Evolutionary conservation across 92 coral and sea anemone species (phyloP), one percentile per base, ranked within the genome.

Genomic region (Zoanthus sansibaricus): DNA sequence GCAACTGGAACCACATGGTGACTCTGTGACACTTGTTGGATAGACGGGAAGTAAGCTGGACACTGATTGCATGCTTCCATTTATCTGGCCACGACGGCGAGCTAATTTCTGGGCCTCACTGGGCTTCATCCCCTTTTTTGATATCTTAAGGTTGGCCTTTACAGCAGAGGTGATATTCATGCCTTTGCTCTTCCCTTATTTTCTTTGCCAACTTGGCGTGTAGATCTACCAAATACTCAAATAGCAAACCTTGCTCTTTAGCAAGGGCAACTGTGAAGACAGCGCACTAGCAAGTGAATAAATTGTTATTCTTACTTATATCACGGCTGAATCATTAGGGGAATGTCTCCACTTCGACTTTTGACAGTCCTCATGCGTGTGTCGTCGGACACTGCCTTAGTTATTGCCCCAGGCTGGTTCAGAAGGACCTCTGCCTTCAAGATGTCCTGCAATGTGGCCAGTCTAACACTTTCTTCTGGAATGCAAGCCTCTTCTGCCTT

Each of bases 371-470:
- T 75, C 79, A 86, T 76, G 30, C 79, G 59, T 7, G 49, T 42
- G 49, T 89, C 90, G 46, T 89, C 52, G 30, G 90, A 86, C 11
- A 87, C 92, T 14, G 90, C 92, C 47, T 54, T 13, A 54, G n/a
- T 86, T 14, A 89, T 89, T 33, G 92, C 89, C 7, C 86, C 86
- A 20, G 86, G 86, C 51, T 67, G 82, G 75, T 89, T 86, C 56
- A 89, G 45, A 33, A 89, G 74, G 12, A 54, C 30, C 68, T 90
- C 92, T 4, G 92, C 92, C 59, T 90, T 90, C 20, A n/a, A 59
- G 51, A 86, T 77, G 12, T 69, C 78, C 59, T 90, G 71, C 42
- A 90, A 21, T 1, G 86, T 90, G n/a, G 78, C 25, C 12, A 55
- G 86, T 16, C 82, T 5, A 21, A 78, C 83, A 31, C 73, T 48